Conservation (phyloP, 92 coral and sea anemone species). For the Epizoanthus rinbou region DNA sequence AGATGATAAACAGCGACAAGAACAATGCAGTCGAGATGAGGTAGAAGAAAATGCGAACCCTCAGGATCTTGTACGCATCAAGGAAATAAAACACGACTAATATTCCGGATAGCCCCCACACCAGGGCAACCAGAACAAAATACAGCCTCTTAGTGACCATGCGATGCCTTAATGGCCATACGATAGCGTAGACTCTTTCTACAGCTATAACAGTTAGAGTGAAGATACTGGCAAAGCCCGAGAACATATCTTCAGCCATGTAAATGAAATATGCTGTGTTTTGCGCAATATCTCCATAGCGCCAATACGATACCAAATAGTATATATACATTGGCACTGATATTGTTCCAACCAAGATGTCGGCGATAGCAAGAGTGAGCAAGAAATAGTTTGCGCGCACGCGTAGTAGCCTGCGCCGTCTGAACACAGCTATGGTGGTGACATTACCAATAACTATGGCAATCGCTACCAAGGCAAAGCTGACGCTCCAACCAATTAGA, state of each 20-base stretch:
- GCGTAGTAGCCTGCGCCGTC: conserved; percentile 68
- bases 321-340: conserved; percentile 75
- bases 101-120: conserved; percentile 68
- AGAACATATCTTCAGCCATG: conserved; percentile 78
- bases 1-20: conserved; percentile 63
- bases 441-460: conserved; percentile 69
- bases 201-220: conserved; percentile 75
- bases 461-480: conserved; percentile 67
- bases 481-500: conserved; percentile 62
- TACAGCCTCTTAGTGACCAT: conserved; percentile 55
- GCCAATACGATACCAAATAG: conserved; percentile 72
- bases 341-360: conserved; percentile 71
- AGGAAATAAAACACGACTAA: conserved; percentile 67
- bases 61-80: conserved; percentile 62
- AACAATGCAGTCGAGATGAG: conserved; percentile 65
- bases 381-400: conserved; percentile 83
- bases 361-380: conserved; percentile 73
- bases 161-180: conserved; percentile 76
- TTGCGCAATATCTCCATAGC: conserved; percentile 5
- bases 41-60: conserved; percentile 69
- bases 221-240: conserved; percentile 81
- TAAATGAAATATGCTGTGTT: conserved; percentile 48
- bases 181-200: conserved; percentile 69
- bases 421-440: conserved; percentile 75
- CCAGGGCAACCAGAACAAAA: conserved; percentile 57